Conservation (phyloP, 1,140 invertebrate species). For the Drosophila ficusphila region DNA sequence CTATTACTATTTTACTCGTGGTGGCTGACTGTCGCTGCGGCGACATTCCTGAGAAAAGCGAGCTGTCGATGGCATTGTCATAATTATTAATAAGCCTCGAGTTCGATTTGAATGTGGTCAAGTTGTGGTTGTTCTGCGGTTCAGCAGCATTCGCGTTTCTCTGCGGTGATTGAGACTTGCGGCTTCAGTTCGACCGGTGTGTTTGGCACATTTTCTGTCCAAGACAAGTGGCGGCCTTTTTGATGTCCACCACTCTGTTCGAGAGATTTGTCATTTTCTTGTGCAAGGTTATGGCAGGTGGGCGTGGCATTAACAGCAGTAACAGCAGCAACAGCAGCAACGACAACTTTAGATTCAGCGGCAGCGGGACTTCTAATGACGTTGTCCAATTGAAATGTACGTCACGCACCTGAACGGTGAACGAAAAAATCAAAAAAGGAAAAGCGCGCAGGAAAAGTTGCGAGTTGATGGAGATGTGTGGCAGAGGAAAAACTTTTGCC, state of each 20-base stretch:
- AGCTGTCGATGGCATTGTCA: slow-evolving; percentile 59
- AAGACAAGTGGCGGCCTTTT: slow-evolving; percentile 40
- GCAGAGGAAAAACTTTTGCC: slow-evolving; percentile 32
- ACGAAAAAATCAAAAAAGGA: slow-evolving; percentile 21
- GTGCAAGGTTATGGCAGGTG: slow-evolving; percentile 34
- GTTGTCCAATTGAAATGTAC: slow-evolving; percentile 61
- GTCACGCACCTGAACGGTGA: slow-evolving; percentile 53
- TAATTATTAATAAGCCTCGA: slow-evolving; percentile 70
- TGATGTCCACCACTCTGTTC: slow-evolving; percentile 55
- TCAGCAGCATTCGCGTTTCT: not conserved
- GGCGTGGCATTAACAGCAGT: slow-evolving; percentile 18
- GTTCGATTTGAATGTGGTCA: slow-evolving; percentile 69
- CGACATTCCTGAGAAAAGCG: slow-evolving; percentile 57
- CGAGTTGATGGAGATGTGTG: slow-evolving; percentile 44
- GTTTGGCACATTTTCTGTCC: slow-evolving; percentile 30
- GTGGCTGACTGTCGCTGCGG: slow-evolving; percentile 15
- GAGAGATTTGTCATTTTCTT: slow-evolving; percentile 55
- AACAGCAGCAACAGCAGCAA: not conserved
- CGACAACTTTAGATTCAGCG: too few relatives aligned
- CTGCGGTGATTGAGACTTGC: slow-evolving; percentile 19
- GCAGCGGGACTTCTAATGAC: slow-evolving; percentile 47
- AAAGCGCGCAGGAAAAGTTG: slow-evolving; percentile 48
- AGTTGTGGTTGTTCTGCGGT: slow-evolving; percentile 24
- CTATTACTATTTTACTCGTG: slow-evolving; percentile 33
- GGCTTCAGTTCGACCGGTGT: slow-evolving; percentile 6